These are phyloP conservation scores for Ctenomys sociabilis DNA, from an alignment of 2,113 vertebrate species.

Conservation along the genomic window DNA sequence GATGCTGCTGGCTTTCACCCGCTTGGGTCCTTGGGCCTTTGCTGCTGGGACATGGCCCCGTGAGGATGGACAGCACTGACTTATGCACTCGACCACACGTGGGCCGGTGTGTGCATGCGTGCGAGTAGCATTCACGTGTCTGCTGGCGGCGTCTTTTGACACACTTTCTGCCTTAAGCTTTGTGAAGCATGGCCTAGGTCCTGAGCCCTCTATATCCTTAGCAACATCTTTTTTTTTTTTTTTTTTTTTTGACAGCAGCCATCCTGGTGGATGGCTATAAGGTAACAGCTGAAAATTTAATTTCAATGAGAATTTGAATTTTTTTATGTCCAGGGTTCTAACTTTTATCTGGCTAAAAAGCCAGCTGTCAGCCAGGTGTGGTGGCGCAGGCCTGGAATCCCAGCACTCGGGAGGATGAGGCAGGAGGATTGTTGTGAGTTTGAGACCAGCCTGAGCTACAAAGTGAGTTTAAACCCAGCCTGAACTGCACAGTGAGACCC, in stretches of 20 bases:
- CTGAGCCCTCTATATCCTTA: background rate
- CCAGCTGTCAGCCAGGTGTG: too few species aligned
- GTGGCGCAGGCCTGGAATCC: too few species aligned
- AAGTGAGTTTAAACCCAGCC: too few species aligned
- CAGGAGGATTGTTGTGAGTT: too few species aligned
- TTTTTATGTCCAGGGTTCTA: background rate
- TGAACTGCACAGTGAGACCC: too few species aligned
- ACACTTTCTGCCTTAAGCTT: background rate
- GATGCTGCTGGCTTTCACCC: too few species aligned
- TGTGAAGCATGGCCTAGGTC: background rate
- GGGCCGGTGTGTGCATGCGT: background rate
- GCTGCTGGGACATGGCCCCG: background rate
- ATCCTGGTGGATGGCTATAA: background rate
- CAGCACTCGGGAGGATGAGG: too few species aligned
- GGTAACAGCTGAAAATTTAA: background rate
- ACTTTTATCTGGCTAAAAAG: background rate
- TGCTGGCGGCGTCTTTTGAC: fast-evolving
- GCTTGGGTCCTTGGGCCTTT: background rate
- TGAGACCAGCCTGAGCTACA: too few species aligned
- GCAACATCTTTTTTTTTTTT: too few species aligned
- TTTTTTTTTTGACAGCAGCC: background rate
- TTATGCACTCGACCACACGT: fast-evolving
- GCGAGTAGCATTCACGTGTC: too few species aligned
- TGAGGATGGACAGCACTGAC: background rate
- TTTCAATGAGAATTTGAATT: background rate